phyloP scores from a whole-genome alignment of 2,888 invertebrate species.

The Leptopilina myrica region DNA sequence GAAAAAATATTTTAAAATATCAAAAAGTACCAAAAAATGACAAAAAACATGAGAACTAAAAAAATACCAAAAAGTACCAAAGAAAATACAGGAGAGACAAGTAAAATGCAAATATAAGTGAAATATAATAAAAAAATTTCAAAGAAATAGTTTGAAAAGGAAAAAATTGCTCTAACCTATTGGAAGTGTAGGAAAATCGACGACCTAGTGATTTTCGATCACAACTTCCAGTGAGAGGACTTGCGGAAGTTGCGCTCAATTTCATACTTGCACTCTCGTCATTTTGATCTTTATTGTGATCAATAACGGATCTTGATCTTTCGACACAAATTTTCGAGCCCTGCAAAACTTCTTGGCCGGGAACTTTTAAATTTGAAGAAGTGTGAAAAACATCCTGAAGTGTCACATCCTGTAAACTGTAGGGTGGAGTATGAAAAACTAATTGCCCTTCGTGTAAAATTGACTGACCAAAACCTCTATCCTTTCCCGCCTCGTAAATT shows the following conservation, averaged over 20 bases:
- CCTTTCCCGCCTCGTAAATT: conserved; percentile 86
- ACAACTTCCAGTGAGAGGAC: conserved; percentile 74
- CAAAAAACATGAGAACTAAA: too few relatives aligned
- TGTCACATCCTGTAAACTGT: conserved; percentile 87
- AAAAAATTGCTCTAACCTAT: conserved; percentile 73
- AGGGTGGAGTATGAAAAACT: conserved; percentile 94
- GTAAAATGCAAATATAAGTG: too few relatives aligned
- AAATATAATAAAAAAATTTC: too few relatives aligned
- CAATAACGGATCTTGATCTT: conserved; percentile 72
- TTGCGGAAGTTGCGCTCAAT: conserved; percentile 72
- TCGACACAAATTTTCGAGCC: conserved; percentile 68
- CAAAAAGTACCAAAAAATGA: too few relatives aligned
- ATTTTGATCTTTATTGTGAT: conserved; percentile 66
- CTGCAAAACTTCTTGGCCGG: conserved; percentile 63
- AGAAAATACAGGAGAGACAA: too few relatives aligned
- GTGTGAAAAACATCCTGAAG: conserved; percentile 80
- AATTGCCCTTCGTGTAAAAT: conserved; percentile 91
- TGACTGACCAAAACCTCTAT: conserved; percentile 96
- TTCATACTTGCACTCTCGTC: conserved; percentile 66
- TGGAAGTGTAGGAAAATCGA: conserved; percentile 82
- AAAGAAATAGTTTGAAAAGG: conserved; percentile 35
- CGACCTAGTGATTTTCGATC: conserved; percentile 77
- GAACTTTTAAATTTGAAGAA: conserved; percentile 61
- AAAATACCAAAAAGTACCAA: too few relatives aligned
- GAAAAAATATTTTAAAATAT: too few relatives aligned